phyloP scores from a whole-genome alignment of 2,797 vertebrate genomes.

The Gymnoscopelus microlampas region DNA sequence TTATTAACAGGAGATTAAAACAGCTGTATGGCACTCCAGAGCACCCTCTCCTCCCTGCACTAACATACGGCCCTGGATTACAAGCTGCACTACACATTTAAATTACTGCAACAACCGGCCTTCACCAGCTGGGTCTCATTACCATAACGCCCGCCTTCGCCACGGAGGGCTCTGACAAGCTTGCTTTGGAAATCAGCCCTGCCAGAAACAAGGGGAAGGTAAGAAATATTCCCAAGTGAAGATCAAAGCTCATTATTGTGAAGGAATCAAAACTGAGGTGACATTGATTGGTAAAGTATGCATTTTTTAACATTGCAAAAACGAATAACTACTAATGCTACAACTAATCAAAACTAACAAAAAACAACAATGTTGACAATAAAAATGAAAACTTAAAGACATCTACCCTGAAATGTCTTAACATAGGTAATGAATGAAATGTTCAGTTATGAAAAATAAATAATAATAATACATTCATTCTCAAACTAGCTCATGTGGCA shows the following conservation, averaged over 20 bases:
- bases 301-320: not conserved
- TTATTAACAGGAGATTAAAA: constrained; percentile 98
- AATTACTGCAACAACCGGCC: constrained; percentile 94
- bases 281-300: not conserved
- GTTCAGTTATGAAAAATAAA: too few species aligned
- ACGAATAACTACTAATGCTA: too few species aligned
- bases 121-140: constrained; percentile 96
- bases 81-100: constrained; percentile 98
- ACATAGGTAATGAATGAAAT: too few species aligned
- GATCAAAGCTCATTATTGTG: not conserved
- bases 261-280: constrained; percentile 5
- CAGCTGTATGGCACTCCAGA: constrained; percentile 95
- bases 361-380: too few species aligned
- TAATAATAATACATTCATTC: too few species aligned
- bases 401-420: too few species aligned
- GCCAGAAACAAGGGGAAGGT: constrained; percentile 38
- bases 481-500: too few species aligned
- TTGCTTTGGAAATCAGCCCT: constrained; percentile 52
- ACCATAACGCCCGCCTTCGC: constrained; percentile 68
- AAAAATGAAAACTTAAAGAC: too few species aligned
- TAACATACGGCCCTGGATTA: constrained; percentile 94
- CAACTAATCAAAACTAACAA: too few species aligned
- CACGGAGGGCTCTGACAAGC: constrained; percentile 56
- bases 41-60: constrained; percentile 87
- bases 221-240: constrained; percentile 26